A percentile compares a stretch with the other conserved stretches of the same genome.
Conservation (phyloP, 2,797 vertebrate species). For the Chaetophractus vellerosus region DNA sequence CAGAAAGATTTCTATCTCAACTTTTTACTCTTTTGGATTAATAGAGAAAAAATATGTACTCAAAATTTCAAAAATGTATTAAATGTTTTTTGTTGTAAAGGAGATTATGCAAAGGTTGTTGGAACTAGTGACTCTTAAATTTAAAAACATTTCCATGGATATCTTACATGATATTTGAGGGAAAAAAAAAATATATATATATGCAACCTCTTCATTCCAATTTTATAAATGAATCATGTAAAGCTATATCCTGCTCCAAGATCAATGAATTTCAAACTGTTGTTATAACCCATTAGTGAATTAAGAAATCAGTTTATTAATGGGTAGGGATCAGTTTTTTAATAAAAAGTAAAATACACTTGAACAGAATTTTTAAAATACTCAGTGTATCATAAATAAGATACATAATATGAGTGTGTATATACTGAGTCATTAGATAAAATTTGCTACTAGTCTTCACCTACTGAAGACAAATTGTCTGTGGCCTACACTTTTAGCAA, state of each 20-base stretch:
- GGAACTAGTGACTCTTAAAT: not conserved
- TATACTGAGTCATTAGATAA: not conserved
- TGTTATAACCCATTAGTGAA: not conserved
- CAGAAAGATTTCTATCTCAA: not conserved
- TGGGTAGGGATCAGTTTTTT: not conserved
- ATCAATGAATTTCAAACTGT: slow-evolving; percentile 18
- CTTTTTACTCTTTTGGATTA: slow-evolving; percentile 28
- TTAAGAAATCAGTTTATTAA: slow-evolving; percentile 37
- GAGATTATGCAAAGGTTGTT: slow-evolving; percentile 38
- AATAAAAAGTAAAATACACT: not conserved
- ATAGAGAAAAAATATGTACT: slow-evolving; percentile 1
- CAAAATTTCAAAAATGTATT: slow-evolving; percentile 1
- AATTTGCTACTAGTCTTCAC: slow-evolving; percentile 26
- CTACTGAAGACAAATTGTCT: slow-evolving; percentile 32
- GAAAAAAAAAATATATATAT: not conserved
- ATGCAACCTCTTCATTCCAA: not conserved
- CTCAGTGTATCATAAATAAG: not conserved
- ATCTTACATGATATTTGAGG: not conserved
- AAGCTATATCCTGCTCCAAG: not conserved
- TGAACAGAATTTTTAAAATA: not conserved
- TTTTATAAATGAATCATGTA: slow-evolving; percentile 52
- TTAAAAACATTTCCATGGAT: slow-evolving; percentile 49
- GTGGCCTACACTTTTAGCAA: not conserved
- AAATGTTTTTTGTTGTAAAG: slow-evolving; percentile 35
- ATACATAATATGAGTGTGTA: not conserved